These are phyloP conservation scores for Meda fulgida DNA, from an alignment of 2,797 vertebrate species.

Conservation along the genomic window DNA sequence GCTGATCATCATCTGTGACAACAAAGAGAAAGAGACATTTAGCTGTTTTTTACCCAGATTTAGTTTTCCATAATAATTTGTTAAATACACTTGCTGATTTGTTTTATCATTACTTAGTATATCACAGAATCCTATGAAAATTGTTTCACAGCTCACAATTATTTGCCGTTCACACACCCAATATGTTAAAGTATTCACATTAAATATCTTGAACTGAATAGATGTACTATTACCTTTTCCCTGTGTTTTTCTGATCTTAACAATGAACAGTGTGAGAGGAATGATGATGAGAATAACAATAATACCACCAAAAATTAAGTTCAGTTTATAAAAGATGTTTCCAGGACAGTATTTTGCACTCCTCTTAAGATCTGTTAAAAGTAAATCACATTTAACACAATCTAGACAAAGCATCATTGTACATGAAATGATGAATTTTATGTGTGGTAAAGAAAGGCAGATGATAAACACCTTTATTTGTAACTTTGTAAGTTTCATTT, in stretches of 20 bases:
- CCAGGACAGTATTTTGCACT: not conserved
- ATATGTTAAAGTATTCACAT: not conserved
- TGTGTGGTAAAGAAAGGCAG: not conserved
- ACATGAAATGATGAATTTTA: not conserved
- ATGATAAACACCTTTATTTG: not conserved
- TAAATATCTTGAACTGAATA: not conserved
- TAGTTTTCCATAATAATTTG: not conserved
- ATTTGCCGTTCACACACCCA: not conserved
- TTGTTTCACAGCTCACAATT: not conserved
- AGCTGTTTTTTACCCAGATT: not conserved
- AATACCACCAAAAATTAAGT: not conserved
- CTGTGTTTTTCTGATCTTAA: not conserved
- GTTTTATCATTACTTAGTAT: not conserved
- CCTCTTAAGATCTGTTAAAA: not conserved
- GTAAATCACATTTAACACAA: not conserved
- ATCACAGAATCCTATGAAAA: not conserved
- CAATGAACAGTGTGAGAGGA: not conserved
- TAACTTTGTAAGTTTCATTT: not conserved
- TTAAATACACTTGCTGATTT: not conserved
- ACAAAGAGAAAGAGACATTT: not conserved
- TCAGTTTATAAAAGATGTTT: conserved; percentile 10
- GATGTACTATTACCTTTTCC: not conserved
- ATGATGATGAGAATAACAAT: not conserved
- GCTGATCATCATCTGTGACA: not conserved
- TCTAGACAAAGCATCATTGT: not conserved